Percentiles rank a stretch among this genome's conserved stretches.
Conservation (phyloP, 2,888 invertebrate genomes). For the Drosophila villosipedis region DNA sequence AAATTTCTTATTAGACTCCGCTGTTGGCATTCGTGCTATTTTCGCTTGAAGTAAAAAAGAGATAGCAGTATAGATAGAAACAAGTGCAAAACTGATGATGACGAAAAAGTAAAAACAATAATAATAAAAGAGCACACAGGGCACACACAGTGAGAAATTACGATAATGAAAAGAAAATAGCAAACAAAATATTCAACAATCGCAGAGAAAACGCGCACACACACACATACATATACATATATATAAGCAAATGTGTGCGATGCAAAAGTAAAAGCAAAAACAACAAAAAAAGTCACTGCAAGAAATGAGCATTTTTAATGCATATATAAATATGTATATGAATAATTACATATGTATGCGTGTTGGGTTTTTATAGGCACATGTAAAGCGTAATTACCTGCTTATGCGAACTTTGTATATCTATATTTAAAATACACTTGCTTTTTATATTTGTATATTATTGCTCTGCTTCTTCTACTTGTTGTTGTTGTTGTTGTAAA, state of each 20-base stretch:
- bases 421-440: slow-evolving; percentile 1
- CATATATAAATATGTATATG: slow-evolving; percentile 8
- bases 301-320: slow-evolving; percentile 38
- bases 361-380: slow-evolving; percentile 19
- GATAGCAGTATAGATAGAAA: slow-evolving; percentile 47
- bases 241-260: slow-evolving; percentile 40
- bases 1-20: slow-evolving; percentile 63
- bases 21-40: slow-evolving; percentile 43
- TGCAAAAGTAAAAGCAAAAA: slow-evolving; percentile 41
- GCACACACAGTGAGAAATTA: slow-evolving; percentile 44
- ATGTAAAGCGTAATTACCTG: slow-evolving; percentile 63
- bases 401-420: neutral
- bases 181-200: slow-evolving; percentile 55
- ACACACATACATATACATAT: slow-evolving; percentile 30
- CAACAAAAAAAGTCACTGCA: slow-evolving; percentile 43
- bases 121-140: slow-evolving; percentile 48
- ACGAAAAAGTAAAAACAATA: slow-evolving; percentile 66
- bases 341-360: slow-evolving; percentile 4
- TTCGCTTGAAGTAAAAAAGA: slow-evolving; percentile 49
- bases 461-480: neutral
- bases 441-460: neutral
- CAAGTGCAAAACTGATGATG: slow-evolving; percentile 61
- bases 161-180: slow-evolving; percentile 63
- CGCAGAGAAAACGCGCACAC: slow-evolving; percentile 66
- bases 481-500: slow-evolving; percentile 8